A percentile compares a stretch with the other conserved stretches of the same genome.
These are phyloP conservation scores for Hylaea fasciaria DNA, from an alignment of 2,888 invertebrate species.

Conservation along the genomic window DNA sequence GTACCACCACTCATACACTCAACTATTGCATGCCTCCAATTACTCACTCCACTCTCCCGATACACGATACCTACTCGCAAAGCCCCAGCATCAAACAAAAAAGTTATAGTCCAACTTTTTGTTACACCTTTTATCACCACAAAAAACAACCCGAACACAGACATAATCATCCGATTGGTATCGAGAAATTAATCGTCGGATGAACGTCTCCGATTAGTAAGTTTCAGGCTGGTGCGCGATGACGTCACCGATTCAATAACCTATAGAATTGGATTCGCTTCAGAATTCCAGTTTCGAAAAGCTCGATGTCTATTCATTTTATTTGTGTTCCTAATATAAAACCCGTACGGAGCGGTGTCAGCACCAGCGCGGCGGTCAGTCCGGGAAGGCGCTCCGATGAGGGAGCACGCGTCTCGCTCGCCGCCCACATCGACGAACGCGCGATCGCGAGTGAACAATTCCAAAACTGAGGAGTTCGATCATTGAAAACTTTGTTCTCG, in stretches of 20 bases:
- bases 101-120: constrained; percentile 33
- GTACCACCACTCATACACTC: constrained; percentile 18
- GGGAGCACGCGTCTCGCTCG: constrained; percentile 71
- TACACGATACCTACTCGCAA: constrained; percentile 9
- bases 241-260: constrained; percentile 54
- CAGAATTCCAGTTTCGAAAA: constrained; percentile 61
- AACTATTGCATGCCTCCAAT: constrained; percentile 19
- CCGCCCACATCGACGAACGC: constrained; percentile 56
- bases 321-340: constrained; percentile 72
- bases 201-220: constrained; percentile 29
- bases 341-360: constrained; percentile 56
- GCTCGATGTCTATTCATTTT: constrained; percentile 62
- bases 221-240: constrained; percentile 46
- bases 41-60: constrained; percentile 17
- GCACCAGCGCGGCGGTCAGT: constrained; percentile 55
- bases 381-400: constrained; percentile 75
- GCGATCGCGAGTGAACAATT: constrained; percentile 70
- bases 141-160: constrained; percentile 47
- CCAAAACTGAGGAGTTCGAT: constrained; percentile 57
- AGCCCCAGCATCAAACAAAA: constrained; percentile 12
- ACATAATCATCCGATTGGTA: constrained; percentile 45
- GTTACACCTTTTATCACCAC: constrained; percentile 43
- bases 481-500: constrained; percentile 55
- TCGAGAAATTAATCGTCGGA: constrained; percentile 43
- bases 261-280: constrained; percentile 55